Evolutionary conservation across 2,113 vertebrate species (phyloP), one percentile per base, ranked within the genome.

Genomic region (Notarius quadriscutis): DNA sequence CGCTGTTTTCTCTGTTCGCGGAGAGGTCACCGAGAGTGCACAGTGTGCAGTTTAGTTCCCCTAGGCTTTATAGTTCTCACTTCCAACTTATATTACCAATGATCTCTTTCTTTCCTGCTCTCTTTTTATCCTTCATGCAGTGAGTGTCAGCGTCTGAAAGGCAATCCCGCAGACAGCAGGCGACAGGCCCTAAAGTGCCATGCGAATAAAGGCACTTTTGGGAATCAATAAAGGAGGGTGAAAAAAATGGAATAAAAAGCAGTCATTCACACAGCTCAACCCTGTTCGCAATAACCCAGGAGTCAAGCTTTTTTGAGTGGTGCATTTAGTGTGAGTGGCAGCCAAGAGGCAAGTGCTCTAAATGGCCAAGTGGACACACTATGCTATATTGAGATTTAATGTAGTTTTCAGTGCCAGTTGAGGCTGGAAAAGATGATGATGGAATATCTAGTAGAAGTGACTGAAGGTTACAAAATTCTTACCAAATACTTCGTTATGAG

Each of bases 61-160:
- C 7, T 9, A 48, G 87, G 87, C 62, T 78, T 83, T 75, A 83
- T 58, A 55, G 67, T 78, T 77, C 80, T 91, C 86, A 80, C 84
- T 60, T 86, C 77, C 78, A 60, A 34, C 83, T 81, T 85, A 67
- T 79, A 72, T 71, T 81, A 81, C n/a, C 69, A 57, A 87, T 67
- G 58, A 77, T 82, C 65, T 74, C n/a, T 71, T 69, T 55, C 58
- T 83, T 48, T 83, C 80, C 78, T 48, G 78, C 18, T 74, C 55
- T 60, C 86, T 50, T 81, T 71, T 84, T 81, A 53, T 57, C 34
- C 77, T 53, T 57, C 53, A 69, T 27, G 72, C 67, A 48, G 63
- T 72, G 50, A 81, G 85, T 86, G 60, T 69, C 63, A 50, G 79
- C 50, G 15, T 57, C 57, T 87, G 27, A 87, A 74, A 77, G 81